Conservation (phyloP, 2,888 invertebrate species). For the Caenorhabditis sp. region DNA sequence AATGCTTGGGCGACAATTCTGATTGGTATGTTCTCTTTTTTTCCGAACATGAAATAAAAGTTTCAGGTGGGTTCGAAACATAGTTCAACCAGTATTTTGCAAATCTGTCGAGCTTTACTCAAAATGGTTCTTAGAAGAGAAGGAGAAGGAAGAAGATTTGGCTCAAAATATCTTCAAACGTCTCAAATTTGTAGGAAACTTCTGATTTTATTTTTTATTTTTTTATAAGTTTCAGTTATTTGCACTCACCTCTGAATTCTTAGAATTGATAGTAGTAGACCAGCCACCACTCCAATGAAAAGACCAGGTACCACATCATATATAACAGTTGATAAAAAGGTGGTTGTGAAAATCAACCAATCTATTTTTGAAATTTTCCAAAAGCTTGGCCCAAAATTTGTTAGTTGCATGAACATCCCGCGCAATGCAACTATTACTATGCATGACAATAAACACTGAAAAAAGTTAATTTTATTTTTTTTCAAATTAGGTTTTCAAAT, state of each 20-base stretch:
- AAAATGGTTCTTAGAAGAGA: too few relatives aligned
- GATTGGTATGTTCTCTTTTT: too few relatives aligned
- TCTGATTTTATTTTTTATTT: neutral
- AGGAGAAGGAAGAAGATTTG: too few relatives aligned
- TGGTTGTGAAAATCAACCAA: slow-evolving; percentile 82
- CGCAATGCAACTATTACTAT: slow-evolving; percentile 73
- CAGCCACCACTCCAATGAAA: slow-evolving; percentile 80
- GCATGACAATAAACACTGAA: slow-evolving; percentile 70
- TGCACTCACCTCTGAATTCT: slow-evolving; percentile 73
- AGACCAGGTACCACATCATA: slow-evolving; percentile 85
- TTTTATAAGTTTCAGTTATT: too few relatives aligned
- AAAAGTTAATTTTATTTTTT: neutral
- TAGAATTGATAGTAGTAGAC: slow-evolving; percentile 80
- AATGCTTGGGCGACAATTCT: too few relatives aligned
- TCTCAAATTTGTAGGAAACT: neutral
- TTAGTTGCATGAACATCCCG: slow-evolving; percentile 77
- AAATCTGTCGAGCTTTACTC: too few relatives aligned
- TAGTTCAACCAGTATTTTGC: too few relatives aligned
- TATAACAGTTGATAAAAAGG: slow-evolving; percentile 81
- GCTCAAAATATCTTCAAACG: too few relatives aligned
- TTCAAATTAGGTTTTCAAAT: neutral
- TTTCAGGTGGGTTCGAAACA: too few relatives aligned
- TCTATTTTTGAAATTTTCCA: slow-evolving; percentile 83
- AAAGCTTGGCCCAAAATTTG: slow-evolving; percentile 77
- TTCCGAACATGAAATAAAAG: too few relatives aligned